phyloP scores from a whole-genome alignment of 2,113 vertebrate genomes.

The Dendropsophus ebraccatus region DNA sequence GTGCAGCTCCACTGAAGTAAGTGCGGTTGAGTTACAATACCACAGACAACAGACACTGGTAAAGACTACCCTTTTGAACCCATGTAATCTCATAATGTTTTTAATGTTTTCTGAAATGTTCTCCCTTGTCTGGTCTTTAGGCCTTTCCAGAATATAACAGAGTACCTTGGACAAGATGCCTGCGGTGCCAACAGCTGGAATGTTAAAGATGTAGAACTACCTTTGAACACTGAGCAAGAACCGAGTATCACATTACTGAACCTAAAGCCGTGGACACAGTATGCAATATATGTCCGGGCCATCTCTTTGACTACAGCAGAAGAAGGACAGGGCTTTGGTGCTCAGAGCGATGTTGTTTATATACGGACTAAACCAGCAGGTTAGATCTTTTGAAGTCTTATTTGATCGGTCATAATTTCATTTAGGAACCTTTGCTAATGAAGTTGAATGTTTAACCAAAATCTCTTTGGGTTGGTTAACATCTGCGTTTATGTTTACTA shows the following conservation, averaged over 20 bases:
- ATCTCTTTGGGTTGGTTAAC: too few species aligned
- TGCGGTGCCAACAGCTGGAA: slow-evolving; percentile 81
- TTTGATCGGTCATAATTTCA: too few species aligned
- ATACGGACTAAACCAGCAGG: slow-evolving; percentile 78
- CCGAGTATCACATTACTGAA: slow-evolving; percentile 72
- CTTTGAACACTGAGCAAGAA: slow-evolving; percentile 73
- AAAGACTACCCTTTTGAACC: too few species aligned
- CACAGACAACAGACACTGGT: too few species aligned
- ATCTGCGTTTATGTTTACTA: too few species aligned
- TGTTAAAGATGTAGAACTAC: slow-evolving; percentile 77
- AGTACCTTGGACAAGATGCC: slow-evolving; percentile 77
- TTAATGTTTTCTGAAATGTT: not conserved
- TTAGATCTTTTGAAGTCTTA: slow-evolving; percentile 53
- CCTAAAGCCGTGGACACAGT: slow-evolving; percentile 82
- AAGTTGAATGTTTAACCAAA: too few species aligned
- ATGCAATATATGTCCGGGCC: slow-evolving; percentile 78
- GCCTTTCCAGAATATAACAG: slow-evolving; percentile 80
- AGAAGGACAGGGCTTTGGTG: slow-evolving; percentile 76
- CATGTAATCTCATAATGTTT: not conserved
- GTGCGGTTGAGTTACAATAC: too few species aligned
- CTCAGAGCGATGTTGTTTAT: slow-evolving; percentile 79
- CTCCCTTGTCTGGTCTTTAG: slow-evolving; percentile 60
- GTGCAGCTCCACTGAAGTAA: too few species aligned
- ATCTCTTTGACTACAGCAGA: slow-evolving; percentile 78
- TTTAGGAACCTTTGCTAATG: too few species aligned